Evolutionary conservation across 2,797 vertebrate genomes (phyloP).

Genomic region (Dromococcyx pavoninus): DNA sequence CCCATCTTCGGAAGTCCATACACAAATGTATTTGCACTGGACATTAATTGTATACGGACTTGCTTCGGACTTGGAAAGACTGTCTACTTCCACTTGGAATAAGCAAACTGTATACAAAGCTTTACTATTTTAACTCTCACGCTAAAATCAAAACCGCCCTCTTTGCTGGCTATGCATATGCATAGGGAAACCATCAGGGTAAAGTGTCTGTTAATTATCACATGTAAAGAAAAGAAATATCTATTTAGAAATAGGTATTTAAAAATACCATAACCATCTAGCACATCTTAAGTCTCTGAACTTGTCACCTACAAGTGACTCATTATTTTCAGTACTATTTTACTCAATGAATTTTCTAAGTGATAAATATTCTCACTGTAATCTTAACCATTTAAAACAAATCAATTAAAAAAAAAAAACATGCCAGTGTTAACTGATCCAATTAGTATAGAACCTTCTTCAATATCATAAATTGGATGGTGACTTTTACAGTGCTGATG

Average conservation of each 20-base stretch:
- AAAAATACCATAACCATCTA: background rate
- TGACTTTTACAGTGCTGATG: background rate
- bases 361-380: background rate
- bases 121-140: conserved; percentile 23
- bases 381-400: background rate
- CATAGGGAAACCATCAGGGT: background rate
- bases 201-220: conserved; percentile 21
- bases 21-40: background rate
- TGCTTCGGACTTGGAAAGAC: background rate
- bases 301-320: background rate
- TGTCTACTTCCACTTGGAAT: conserved; percentile 25
- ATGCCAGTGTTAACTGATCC: background rate
- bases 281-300: background rate
- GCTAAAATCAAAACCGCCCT: conserved; percentile 1
- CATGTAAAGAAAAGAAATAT: conserved; percentile 11
- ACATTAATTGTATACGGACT: conserved; percentile 10
- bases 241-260: background rate
- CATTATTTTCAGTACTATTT: background rate
- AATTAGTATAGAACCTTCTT: background rate
- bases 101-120: background rate
- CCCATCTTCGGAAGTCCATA: background rate
- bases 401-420: background rate
- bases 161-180: background rate
- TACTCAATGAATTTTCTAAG: background rate
- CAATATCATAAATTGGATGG: background rate